Conservation (phyloP, 1,140 invertebrate species). For the Nasonia longicornis region DNA sequence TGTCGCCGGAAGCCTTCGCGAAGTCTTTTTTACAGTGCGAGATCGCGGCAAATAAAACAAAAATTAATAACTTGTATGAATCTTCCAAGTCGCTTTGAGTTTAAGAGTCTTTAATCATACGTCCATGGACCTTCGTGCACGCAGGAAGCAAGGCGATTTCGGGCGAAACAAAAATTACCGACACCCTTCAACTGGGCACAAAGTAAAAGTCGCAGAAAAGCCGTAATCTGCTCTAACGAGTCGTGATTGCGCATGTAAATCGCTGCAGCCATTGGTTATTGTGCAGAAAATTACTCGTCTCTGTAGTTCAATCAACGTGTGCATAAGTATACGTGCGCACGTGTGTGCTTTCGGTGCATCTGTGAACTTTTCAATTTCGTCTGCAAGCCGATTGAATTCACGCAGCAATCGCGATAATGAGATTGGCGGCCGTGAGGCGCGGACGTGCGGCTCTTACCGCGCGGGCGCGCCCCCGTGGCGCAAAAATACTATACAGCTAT, state of each 20-base stretch:
- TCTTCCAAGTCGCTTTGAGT: background rate
- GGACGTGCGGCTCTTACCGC: background rate
- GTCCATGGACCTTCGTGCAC: too few relatives aligned
- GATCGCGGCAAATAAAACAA: too few relatives aligned
- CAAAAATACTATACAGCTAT: background rate
- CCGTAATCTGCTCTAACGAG: background rate
- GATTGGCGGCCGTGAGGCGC: conserved; percentile 15
- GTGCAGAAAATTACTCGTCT: conserved; percentile 7
- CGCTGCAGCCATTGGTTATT: background rate
- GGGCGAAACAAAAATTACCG: background rate
- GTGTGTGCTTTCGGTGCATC: background rate
- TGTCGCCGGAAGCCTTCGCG: background rate
- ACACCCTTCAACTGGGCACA: background rate
- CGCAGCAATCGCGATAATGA: conserved; percentile 10
- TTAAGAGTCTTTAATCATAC: background rate
- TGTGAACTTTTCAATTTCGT: conserved; percentile 27
- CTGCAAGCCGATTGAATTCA: conserved; percentile 10
- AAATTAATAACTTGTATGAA: too few relatives aligned
- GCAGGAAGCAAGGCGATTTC: background rate
- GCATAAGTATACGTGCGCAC: background rate
- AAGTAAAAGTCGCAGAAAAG: background rate
- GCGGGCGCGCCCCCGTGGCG: background rate
- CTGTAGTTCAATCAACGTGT: background rate
- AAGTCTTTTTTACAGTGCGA: too few relatives aligned
- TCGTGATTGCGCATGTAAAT: background rate